Percentiles rank a stretch among this genome's conserved stretches.
Evolutionary conservation across 2,113 vertebrate species (phyloP).

Genomic region (Seriola dumerili): DNA sequence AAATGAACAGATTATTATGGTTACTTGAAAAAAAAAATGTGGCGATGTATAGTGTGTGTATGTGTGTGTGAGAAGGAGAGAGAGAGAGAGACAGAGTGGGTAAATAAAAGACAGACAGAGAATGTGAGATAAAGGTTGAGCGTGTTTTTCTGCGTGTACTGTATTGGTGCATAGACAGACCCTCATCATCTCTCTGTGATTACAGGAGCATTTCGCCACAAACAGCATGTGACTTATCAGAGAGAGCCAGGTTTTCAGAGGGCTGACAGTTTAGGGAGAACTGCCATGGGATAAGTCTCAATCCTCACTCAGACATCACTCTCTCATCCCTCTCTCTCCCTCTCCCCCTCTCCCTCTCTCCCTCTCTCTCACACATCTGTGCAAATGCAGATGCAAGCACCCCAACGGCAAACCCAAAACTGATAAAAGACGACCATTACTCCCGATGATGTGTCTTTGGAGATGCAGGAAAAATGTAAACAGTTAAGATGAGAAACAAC

Average conservation of each 20-base stretch:
- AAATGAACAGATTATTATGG: conserved; percentile 43
- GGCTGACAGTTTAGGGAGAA: conserved; percentile 68
- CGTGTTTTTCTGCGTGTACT: conserved; percentile 14
- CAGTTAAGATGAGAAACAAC: conserved; percentile 34
- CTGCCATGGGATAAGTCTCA: conserved; percentile 65
- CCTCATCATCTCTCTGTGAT: conserved; percentile 59
- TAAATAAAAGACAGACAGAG: conserved; percentile 15
- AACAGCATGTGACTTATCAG: conserved; percentile 76
- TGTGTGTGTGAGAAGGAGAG: not conserved
- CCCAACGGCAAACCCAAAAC: conserved; percentile 32
- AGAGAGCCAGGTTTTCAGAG: conserved; percentile 64
- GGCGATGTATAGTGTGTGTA: not conserved
- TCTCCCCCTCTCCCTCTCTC: conserved; percentile 24
- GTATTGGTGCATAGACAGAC: conserved; percentile 64
- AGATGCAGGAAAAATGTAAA: conserved; percentile 38
- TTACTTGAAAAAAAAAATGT: conserved; percentile 24
- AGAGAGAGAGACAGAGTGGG: not conserved
- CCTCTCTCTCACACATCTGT: conserved; percentile 37
- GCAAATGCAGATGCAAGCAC: conserved; percentile 48
- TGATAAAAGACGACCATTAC: conserved; percentile 41
- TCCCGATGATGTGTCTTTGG: conserved; percentile 44
- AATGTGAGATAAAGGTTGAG: conserved; percentile 16
- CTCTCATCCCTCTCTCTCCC: conserved; percentile 30
- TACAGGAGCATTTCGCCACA: conserved; percentile 61
- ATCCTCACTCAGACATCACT: conserved; percentile 61